phyloP scores from a whole-genome alignment of 64 coral and sea anemone genomes.

The Stichodactyla mertensii region DNA sequence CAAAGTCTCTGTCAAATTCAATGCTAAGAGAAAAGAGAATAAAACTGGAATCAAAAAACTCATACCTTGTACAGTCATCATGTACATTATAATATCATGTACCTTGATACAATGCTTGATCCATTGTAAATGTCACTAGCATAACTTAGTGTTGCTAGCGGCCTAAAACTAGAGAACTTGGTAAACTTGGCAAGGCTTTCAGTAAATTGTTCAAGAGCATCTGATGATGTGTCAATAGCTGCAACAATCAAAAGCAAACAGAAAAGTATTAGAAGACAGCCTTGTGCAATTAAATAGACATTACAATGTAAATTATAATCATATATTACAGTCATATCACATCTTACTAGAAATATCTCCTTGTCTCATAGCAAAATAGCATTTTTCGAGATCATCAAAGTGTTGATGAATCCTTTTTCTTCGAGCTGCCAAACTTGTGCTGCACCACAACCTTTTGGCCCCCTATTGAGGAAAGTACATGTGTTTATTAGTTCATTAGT shows the following conservation, averaged over 20 bases:
- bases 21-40: slow-evolving; percentile 56
- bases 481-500: too few relatives aligned
- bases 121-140: slow-evolving; percentile 96
- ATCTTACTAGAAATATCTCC: slow-evolving; percentile 87
- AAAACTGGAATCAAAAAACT: too few relatives aligned
- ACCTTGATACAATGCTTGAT: slow-evolving; percentile 99
- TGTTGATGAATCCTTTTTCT: slow-evolving; percentile 94
- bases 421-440: slow-evolving; percentile 83
- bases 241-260: not conserved
- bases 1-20: slow-evolving; percentile 96
- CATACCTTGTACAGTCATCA: too few relatives aligned
- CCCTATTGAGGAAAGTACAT: slow-evolving; percentile 39
- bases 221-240: slow-evolving; percentile 28
- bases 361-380: slow-evolving; percentile 96
- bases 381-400: slow-evolving; percentile 99
- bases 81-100: not conserved
- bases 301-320: too few relatives aligned
- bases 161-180: slow-evolving; percentile 93
- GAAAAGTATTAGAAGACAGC: too few relatives aligned
- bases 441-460: slow-evolving; percentile 79
- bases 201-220: slow-evolving; percentile 97
- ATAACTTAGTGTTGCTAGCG: slow-evolving; percentile 94
- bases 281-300: too few relatives aligned
- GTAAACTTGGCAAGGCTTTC: slow-evolving; percentile 99
- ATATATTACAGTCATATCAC: too few relatives aligned